phyloP scores from a whole-genome alignment of 2,113 vertebrate genomes.

The Bambusicola thoracicus region DNA sequence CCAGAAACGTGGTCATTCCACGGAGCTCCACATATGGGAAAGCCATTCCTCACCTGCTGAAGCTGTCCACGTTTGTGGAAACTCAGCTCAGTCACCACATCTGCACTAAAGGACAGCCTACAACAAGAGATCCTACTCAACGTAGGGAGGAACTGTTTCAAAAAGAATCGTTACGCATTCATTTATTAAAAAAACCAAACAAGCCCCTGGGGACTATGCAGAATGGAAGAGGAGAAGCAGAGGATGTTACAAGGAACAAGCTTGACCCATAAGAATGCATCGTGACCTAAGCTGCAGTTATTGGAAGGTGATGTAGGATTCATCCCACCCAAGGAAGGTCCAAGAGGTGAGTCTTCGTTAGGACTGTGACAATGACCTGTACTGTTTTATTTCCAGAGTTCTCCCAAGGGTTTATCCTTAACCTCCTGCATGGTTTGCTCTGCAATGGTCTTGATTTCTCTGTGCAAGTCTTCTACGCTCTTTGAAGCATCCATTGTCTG shows the following conservation, averaged over 20 bases:
- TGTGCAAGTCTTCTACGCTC: slow-evolving; percentile 86
- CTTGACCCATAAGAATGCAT: not conserved
- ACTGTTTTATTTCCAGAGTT: slow-evolving; percentile 84
- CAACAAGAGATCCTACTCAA: not conserved
- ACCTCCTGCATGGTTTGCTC: slow-evolving; percentile 73
- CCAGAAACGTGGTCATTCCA: not conserved
- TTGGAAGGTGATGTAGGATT: not conserved
- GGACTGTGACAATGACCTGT: not conserved
- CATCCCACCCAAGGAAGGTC: not conserved
- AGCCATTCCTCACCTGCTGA: not conserved
- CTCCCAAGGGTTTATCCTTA: slow-evolving; percentile 75
- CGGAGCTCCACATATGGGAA: not conserved
- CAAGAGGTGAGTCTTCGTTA: not conserved
- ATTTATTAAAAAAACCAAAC: not conserved
- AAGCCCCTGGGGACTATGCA: not conserved
- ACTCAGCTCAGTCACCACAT: not conserved
- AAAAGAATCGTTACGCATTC: accelerated
- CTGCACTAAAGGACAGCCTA: not conserved
- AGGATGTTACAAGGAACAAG: not conserved
- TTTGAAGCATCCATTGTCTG: slow-evolving; percentile 88
- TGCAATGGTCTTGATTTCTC: slow-evolving; percentile 78
- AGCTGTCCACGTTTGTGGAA: not conserved
- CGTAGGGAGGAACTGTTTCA: not conserved
- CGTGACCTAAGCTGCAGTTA: not conserved
- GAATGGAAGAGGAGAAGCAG: not conserved